Conservation (phyloP, 2,113 vertebrate genomes). For the Pipra filicauda region DNA sequence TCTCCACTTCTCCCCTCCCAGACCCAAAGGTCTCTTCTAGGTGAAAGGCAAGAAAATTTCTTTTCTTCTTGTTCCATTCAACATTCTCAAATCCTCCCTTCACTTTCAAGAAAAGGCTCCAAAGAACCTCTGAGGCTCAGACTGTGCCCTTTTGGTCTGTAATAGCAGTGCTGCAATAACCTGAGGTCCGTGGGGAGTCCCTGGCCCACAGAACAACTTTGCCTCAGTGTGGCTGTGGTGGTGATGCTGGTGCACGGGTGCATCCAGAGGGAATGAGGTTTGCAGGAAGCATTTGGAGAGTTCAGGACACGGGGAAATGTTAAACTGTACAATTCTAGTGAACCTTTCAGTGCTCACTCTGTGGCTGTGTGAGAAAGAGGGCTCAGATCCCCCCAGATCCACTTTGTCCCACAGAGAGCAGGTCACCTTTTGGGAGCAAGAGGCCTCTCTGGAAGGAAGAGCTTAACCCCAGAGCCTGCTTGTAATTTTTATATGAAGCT, state of each 20-base stretch:
- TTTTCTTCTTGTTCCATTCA: neutral
- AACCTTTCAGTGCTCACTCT: neutral
- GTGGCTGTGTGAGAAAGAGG: neutral
- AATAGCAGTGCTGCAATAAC: neutral
- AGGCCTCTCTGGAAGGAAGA: neutral
- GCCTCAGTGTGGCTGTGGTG: accelerated
- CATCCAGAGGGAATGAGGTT: neutral
- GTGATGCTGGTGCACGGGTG: neutral
- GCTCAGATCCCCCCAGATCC: neutral
- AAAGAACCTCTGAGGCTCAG: neutral
- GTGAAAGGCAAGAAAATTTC: neutral
- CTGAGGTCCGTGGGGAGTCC: neutral
- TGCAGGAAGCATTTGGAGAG: neutral
- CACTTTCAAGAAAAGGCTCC: neutral
- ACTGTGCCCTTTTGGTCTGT: neutral
- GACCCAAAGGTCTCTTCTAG: neutral
- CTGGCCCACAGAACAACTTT: neutral
- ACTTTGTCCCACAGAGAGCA: neutral
- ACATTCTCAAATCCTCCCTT: neutral
- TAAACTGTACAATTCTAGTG: neutral
- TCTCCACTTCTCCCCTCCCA: neutral
- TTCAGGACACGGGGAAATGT: neutral
- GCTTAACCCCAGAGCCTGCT: neutral
- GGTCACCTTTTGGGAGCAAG: neutral
- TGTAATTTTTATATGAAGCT: neutral